Evolutionary conservation across 2,113 vertebrate species (phyloP), one percentile per base, ranked within the genome.

Genomic region (Lepisosteus osseus): DNA sequence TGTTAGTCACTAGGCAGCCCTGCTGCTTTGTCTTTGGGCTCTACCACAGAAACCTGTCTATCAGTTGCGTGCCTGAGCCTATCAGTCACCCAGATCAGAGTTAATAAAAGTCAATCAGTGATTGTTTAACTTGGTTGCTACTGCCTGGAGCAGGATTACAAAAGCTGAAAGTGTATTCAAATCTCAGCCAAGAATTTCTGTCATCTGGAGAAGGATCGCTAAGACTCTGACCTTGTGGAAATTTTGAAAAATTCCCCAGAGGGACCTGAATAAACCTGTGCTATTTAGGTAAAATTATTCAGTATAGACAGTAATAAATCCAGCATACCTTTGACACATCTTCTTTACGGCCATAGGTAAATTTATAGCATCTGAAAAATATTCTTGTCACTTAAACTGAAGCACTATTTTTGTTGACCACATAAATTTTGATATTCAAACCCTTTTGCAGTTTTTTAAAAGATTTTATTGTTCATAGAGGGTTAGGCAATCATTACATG

Each of bases 41-140:
- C 72, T 56, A 56, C 84, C 83, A 85, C 83, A 92, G 88, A 83
- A 83, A 85, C 72, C 87, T 92, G 91, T 90, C 93, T 87, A 82
- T 92, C 88, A 85, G 61, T 79, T 66, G 77, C 87, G 85, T 89
- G 92, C 87, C 87, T 83, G 80, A 87, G 86, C 85, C 82, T 88
- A 90, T 93, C 92, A 84, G 84, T 76, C 87, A 87, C 89, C 91
- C 83, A 93, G 91, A 94, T 89, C 86, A 65, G 79, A 90, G 80
- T 92, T 93, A 92, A 92, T 89, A 90, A 90, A 93, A 93, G 88
- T 91, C 86, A 87, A 81, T 89, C 85, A 84, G 77, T 79, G 82
- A 83, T 82, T 87, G 79, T 87, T 89, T 90, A 85, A 88, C 81
- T 85, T 77, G 76, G 72, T 72, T 80, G 75, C 84, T 87, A 77